Percentiles rank a stretch among this genome's conserved stretches.
Evolutionary conservation across 1,140 invertebrate genomes (phyloP).

Genomic region (Drosophila subpulchrella): DNA sequence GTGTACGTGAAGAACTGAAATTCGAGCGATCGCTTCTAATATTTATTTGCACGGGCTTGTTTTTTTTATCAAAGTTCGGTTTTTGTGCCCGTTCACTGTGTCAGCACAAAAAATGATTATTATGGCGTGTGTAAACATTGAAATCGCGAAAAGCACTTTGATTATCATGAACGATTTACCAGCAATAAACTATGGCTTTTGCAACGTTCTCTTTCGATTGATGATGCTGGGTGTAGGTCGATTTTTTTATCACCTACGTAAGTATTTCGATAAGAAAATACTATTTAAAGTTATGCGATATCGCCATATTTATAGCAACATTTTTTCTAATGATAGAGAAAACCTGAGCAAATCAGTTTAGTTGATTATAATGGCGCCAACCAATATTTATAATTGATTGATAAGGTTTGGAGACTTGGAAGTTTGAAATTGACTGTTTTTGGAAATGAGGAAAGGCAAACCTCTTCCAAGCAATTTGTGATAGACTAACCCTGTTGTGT

Average conservation of each 20-base stretch:
- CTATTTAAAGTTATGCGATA: slow-evolving; percentile 12
- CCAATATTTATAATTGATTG: not conserved
- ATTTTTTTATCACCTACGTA: slow-evolving; percentile 1
- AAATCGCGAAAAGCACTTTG: slow-evolving; percentile 38
- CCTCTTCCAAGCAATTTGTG: not conserved
- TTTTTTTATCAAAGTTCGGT: slow-evolving; percentile 31
- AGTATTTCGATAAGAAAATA: not conserved
- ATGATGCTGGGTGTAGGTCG: slow-evolving; percentile 1
- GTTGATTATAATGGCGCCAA: slow-evolving; percentile 18
- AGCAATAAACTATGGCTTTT: slow-evolving; percentile 12
- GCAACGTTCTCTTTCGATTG: not conserved
- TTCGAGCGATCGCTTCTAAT: slow-evolving; percentile 39
- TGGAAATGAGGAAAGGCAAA: not conserved
- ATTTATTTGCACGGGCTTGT: slow-evolving; percentile 59
- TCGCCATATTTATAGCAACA: slow-evolving; percentile 16
- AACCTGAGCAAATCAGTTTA: not conserved
- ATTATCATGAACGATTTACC: slow-evolving; percentile 48
- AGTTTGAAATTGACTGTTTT: not conserved
- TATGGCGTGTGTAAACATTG: slow-evolving; percentile 54
- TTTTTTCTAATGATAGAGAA: slow-evolving; percentile 14
- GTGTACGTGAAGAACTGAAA: slow-evolving; percentile 31
- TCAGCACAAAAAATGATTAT: slow-evolving; percentile 41
- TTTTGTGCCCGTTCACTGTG: slow-evolving; percentile 35
- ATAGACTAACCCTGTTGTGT: not conserved
- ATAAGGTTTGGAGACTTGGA: not conserved